These are phyloP conservation scores for Brachystomella parvula DNA, from an alignment of 1,140 invertebrate genomes.

Conservation along the genomic window DNA sequence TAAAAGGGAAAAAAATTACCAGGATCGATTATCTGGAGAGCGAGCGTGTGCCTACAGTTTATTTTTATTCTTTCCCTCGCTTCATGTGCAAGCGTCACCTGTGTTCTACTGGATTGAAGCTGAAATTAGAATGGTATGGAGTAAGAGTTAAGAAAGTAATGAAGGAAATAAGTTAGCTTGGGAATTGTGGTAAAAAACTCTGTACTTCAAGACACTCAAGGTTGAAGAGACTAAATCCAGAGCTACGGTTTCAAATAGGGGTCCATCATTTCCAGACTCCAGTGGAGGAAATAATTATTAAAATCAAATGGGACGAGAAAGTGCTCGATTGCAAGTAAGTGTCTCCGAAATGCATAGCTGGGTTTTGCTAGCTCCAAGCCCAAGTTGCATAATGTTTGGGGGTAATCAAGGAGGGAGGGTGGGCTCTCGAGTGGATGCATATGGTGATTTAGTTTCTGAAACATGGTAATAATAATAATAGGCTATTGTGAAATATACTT, in stretches of 20 bases:
- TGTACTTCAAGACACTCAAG: no score
- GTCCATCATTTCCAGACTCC: not conserved
- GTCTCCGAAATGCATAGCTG: not conserved
- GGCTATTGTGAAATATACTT: not conserved
- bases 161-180: not conserved
- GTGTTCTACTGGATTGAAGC: no score
- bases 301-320: not conserved
- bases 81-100: no score
- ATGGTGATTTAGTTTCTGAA: not conserved
- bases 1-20: no score
- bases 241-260: not conserved
- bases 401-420: not conserved
- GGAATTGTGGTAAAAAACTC: not conserved
- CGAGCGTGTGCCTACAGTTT: no score
- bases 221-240: not conserved
- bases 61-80: no score
- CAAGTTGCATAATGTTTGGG: not conserved
- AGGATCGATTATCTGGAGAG: no score
- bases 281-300: not conserved
- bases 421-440: not conserved
- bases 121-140: not conserved
- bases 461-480: not conserved
- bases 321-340: not conserved
- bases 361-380: not conserved
- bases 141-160: not conserved